phyloP scores from a whole-genome alignment of 2,797 vertebrate species.

The Megalops cyprinoides region DNA sequence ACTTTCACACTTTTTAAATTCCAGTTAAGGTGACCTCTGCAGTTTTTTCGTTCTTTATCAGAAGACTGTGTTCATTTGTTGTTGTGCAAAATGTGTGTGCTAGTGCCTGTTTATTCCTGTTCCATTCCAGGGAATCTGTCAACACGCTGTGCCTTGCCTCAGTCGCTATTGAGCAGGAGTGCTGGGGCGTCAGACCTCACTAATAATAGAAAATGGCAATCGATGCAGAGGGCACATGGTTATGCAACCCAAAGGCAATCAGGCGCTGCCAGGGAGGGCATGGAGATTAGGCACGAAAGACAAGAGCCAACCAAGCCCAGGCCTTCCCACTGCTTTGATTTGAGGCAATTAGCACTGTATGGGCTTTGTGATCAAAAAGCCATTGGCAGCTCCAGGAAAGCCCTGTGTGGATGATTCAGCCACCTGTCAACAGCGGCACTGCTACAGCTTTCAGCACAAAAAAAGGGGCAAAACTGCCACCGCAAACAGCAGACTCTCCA shows the following conservation, averaged over 20 bases:
- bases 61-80: too few species aligned
- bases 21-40: too few species aligned
- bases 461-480: not conserved
- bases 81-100: too few species aligned
- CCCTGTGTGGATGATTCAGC: not conserved
- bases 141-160: too few species aligned
- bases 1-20: too few species aligned
- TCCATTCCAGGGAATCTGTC: too few species aligned
- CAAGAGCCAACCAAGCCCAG: not conserved
- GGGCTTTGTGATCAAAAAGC: not conserved
- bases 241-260: not conserved
- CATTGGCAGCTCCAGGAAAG: too few species aligned
- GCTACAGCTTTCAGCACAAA: too few species aligned
- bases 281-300: too few species aligned
- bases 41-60: too few species aligned
- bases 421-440: not conserved
- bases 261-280: not conserved
- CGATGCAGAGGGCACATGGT: not conserved
- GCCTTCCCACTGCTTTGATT: not conserved
- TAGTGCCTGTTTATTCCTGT: too few species aligned
- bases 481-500: not conserved
- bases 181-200: not conserved
- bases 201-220: conserved; percentile 14
- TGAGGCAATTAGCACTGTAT: not conserved
- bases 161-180: too few species aligned